These are phyloP conservation scores for Dicrurus megarhynchus DNA, from an alignment of 2,113 vertebrate species.

Conservation along the genomic window DNA sequence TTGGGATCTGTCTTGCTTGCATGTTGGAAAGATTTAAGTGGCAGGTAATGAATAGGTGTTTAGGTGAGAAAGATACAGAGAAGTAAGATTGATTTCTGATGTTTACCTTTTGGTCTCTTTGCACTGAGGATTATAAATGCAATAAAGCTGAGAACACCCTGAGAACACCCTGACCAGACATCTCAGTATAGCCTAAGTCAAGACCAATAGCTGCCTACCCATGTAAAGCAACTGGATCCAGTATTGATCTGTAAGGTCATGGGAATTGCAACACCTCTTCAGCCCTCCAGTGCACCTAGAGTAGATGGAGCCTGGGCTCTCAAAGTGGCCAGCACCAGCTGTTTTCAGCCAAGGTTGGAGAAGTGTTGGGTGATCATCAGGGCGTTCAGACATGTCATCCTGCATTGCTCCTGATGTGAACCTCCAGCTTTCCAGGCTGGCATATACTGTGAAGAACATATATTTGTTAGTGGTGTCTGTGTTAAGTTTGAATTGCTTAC, in stretches of 20 bases:
- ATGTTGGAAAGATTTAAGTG: not conserved
- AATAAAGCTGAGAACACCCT: not conserved
- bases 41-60: not conserved
- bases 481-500: not conserved
- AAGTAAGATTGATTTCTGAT: not conserved
- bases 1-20: not conserved
- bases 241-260: not conserved
- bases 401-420: fast-evolving
- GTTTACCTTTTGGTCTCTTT: not conserved
- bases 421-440: not conserved
- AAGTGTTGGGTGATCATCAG: not conserved
- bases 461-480: not conserved
- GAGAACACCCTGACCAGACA: not conserved
- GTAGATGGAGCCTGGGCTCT: not conserved
- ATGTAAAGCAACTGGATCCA: not conserved
- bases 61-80: not conserved
- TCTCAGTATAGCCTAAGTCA: not conserved
- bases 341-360: not conserved
- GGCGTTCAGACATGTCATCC: fast-evolving
- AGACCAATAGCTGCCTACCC: not conserved
- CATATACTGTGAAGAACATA: fast-evolving
- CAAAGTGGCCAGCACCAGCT: not conserved
- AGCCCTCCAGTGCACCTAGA: not conserved
- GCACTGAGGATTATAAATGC: not conserved
- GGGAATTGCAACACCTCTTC: not conserved